Conservation (phyloP, 2,797 vertebrate genomes). For the Karalla daura region DNA sequence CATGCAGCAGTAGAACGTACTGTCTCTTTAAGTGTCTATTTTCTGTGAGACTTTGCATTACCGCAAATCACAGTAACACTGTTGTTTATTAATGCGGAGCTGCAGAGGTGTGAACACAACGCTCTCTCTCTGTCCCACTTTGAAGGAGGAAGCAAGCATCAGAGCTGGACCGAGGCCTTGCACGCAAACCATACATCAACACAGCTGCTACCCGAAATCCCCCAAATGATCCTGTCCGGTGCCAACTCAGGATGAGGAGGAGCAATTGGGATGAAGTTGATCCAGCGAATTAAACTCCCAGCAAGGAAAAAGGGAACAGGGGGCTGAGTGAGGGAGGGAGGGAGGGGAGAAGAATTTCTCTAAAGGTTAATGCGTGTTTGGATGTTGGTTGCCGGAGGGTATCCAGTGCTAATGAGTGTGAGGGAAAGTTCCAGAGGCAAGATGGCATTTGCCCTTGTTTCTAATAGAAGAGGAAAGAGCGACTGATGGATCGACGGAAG, state of each 20-base stretch:
- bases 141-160: conserved; percentile 43
- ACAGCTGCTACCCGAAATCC: conserved; percentile 46
- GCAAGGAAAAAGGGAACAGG: conserved; percentile 1
- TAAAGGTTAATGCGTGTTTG: conserved; percentile 80
- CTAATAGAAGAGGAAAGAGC: conserved; percentile 39
- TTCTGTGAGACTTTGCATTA: background rate
- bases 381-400: conserved; percentile 62
- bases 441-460: conserved; percentile 59
- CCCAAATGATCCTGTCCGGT: conserved; percentile 45
- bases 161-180: conserved; percentile 5
- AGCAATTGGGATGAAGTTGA: background rate
- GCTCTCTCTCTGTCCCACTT: background rate
- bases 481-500: background rate
- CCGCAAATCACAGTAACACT: conserved; percentile 25
- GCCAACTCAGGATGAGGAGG: conserved; percentile 34
- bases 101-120: background rate
- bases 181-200: conserved; percentile 56
- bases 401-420: conserved; percentile 69
- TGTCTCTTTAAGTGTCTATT: background rate
- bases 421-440: conserved; percentile 59
- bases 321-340: background rate
- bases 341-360: conserved; percentile 39
- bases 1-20: background rate
- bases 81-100: conserved; percentile 44
- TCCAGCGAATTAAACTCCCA: conserved; percentile 48